Conservation (phyloP, 2,797 vertebrate genomes). For the Helarctos malayanus region DNA sequence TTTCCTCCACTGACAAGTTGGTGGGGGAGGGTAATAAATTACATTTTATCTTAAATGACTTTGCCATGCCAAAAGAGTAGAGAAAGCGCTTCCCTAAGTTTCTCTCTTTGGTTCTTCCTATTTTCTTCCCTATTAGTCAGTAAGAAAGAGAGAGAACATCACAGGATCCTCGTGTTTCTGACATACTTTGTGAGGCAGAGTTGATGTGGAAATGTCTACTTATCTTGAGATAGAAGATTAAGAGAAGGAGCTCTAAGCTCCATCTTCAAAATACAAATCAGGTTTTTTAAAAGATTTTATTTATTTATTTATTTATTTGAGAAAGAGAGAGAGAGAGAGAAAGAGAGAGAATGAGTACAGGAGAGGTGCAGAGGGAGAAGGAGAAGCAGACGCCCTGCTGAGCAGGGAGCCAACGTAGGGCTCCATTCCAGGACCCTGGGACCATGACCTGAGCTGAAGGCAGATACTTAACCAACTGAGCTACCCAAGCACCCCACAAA, state of each 20-base stretch:
- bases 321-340: neutral
- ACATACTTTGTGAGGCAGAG: neutral
- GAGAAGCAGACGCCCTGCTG: neutral
- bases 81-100: neutral
- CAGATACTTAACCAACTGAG: neutral
- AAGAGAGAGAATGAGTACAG: neutral
- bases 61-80: neutral
- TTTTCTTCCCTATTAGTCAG: neutral
- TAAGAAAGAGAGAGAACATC: slow-evolving; percentile 33
- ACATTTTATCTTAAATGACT: neutral
- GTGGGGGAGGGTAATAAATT: neutral
- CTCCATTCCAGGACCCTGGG: neutral
- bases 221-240: neutral
- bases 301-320: neutral
- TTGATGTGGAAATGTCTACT: neutral
- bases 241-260: neutral
- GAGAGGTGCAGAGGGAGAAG: neutral
- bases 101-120: neutral
- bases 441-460: neutral
- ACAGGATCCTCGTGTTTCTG: neutral
- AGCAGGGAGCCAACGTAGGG: neutral
- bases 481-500: neutral
- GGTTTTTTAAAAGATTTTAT: neutral
- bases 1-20: neutral
- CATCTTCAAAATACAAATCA: slow-evolving; percentile 30